A percentile compares a stretch with the other conserved stretches of the same genome.
These are phyloP conservation scores for Cyclura pinguis DNA, from an alignment of 2,797 vertebrate species.

Conservation along the genomic window DNA sequence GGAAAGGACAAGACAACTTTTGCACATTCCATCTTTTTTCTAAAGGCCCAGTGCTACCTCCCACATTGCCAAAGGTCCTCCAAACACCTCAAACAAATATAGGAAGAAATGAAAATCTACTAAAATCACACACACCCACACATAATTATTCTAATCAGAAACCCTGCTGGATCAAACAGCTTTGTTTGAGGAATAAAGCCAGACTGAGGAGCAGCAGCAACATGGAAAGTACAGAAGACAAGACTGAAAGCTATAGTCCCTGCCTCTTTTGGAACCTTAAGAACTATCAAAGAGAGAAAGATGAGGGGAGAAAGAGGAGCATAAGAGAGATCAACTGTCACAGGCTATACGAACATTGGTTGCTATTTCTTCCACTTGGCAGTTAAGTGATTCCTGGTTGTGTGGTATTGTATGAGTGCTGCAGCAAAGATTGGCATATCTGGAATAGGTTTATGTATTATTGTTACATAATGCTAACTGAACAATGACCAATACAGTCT, in stretches of 20 bases:
- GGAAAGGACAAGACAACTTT: background rate
- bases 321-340: background rate
- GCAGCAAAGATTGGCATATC: background rate
- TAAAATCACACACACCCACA: background rate
- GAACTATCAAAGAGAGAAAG: background rate
- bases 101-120: background rate
- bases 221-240: background rate
- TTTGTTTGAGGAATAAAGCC: background rate
- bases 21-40: background rate
- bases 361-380: background rate
- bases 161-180: background rate
- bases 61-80: background rate
- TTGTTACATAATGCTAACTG: background rate
- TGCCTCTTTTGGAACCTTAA: background rate
- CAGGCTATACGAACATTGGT: background rate
- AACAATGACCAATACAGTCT: background rate
- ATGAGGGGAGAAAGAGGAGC: background rate
- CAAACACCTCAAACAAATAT: background rate
- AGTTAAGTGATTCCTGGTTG: background rate
- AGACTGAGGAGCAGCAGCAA: background rate
- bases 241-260: background rate
- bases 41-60: background rate
- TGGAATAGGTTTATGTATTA: background rate
- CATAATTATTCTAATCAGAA: background rate
- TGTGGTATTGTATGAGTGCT: background rate